Evolutionary conservation across 1,140 invertebrate species (phyloP), one percentile per base, ranked within the genome.

Genomic region (Zaprionus davidi): DNA sequence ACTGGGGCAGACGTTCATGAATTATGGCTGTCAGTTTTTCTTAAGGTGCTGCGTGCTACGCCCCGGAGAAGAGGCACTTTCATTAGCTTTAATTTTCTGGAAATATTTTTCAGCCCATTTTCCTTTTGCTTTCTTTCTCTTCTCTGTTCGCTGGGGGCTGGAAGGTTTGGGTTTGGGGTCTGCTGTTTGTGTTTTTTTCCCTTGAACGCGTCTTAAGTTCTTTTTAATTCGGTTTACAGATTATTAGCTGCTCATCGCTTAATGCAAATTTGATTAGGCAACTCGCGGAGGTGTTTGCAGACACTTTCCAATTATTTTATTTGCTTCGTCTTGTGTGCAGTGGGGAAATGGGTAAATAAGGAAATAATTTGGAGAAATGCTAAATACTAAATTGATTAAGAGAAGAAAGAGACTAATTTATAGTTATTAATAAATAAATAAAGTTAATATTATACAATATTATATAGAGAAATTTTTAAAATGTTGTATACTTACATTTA

Each of bases 41-140:
- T 78, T 84, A 71, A 87, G 84, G 84, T 88, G 75, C 57, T 72
- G 44, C 41, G 31, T 49, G 15, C 22, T 44, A 44, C 22, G 28
- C 38, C 53, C 63, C 34, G 12, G 31, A 36, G 46, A 28, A 31
- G 28, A 80, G 81, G 77, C 79, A 86, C 88, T 91, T 91, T 91
- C 90, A 91, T 91, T 91, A 91, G 90, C 90, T 90, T 91, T 79
- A 91, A 91, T 91, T 91, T 91, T 82, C 73, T 82, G 78, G 78
- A 91, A 91, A 83, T 91, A 91, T 91, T 91, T 91, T 71, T n/a
- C 72, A 68, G 70, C 65, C 71, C 57, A 71, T 34, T 70, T 34
- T 57, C 3, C 28, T 62, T 68, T 70, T 46, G 24, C 17, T 58
- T 49, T 69, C 46, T 46, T 38, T 62, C 24, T 46, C 6, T 7